phyloP scores from a whole-genome alignment of 2,888 invertebrate species.

The Tipula lateralis region DNA sequence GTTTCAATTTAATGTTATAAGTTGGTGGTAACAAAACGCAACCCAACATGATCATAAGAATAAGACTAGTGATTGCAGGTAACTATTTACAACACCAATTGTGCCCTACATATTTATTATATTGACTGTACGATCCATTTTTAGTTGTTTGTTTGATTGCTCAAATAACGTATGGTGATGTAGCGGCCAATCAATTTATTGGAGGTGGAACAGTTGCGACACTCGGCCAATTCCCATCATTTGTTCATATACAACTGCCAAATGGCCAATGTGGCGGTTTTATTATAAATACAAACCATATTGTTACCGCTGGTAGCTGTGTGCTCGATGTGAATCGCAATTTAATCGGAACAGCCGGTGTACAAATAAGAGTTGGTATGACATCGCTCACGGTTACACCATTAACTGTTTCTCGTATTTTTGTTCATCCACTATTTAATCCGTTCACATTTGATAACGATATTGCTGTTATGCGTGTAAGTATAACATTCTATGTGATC shows the following conservation, averaged over 20 bases:
- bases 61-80: not conserved
- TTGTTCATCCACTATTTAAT: slow-evolving; percentile 33
- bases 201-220: not conserved
- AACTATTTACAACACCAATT: not conserved
- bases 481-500: too few species aligned
- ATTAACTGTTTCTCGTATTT: slow-evolving; percentile 31
- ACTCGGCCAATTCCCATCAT: not conserved
- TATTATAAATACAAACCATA: slow-evolving; percentile 33
- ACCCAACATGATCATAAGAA: not conserved
- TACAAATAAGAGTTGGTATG: not conserved
- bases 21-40: not conserved
- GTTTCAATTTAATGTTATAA: not conserved
- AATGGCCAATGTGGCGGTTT: slow-evolving; percentile 33
- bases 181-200: not conserved
- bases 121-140: not conserved
- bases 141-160: not conserved
- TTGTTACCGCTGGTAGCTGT: slow-evolving; percentile 33
- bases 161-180: not conserved
- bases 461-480: slow-evolving; percentile 34
- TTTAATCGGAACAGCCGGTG: not conserved
- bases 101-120: too few species aligned
- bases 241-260: slow-evolving; percentile 26
- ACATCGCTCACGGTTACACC: not conserved
- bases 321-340: slow-evolving; percentile 28
- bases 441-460: slow-evolving; percentile 34